These are phyloP conservation scores for Lepidocyrtoides sp. DNA, from an alignment of 2,888 invertebrate genomes.

Conservation along the genomic window DNA sequence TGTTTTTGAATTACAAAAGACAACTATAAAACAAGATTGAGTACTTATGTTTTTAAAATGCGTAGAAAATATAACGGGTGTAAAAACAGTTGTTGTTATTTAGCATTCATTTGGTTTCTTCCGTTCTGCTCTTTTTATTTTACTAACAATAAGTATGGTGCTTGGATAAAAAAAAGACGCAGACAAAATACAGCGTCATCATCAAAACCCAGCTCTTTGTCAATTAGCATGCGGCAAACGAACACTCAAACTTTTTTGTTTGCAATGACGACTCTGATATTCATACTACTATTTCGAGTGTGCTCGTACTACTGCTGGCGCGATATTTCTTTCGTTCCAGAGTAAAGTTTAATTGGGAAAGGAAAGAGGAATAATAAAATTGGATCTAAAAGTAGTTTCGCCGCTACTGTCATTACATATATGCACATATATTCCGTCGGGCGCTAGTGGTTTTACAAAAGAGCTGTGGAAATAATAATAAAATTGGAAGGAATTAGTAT, in stretches of 20 bases:
- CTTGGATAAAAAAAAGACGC: not conserved
- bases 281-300: not conserved
- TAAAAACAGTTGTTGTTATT: constrained; percentile 28
- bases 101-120: constrained; percentile 4
- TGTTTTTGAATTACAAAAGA: constrained; percentile 48
- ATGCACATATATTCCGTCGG: not conserved
- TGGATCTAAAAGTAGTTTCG: constrained; percentile 42
- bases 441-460: not conserved
- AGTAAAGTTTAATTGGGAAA: constrained; percentile 16
- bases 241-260: constrained; percentile 39
- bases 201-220: not conserved
- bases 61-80: not conserved
- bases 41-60: constrained; percentile 28
- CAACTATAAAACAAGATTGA: constrained; percentile 55
- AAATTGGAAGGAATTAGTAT: constrained; percentile 50
- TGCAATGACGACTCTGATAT: not conserved
- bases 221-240: constrained; percentile 62
- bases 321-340: not conserved
- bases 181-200: not conserved
- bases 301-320: not conserved
- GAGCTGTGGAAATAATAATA: constrained; percentile 60
- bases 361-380: constrained; percentile 50
- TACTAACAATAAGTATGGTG: not conserved
- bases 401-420: not conserved
- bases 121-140: not conserved